phyloP scores from a whole-genome alignment of 2,113 vertebrate genomes.

The Apodemus speciosus region DNA sequence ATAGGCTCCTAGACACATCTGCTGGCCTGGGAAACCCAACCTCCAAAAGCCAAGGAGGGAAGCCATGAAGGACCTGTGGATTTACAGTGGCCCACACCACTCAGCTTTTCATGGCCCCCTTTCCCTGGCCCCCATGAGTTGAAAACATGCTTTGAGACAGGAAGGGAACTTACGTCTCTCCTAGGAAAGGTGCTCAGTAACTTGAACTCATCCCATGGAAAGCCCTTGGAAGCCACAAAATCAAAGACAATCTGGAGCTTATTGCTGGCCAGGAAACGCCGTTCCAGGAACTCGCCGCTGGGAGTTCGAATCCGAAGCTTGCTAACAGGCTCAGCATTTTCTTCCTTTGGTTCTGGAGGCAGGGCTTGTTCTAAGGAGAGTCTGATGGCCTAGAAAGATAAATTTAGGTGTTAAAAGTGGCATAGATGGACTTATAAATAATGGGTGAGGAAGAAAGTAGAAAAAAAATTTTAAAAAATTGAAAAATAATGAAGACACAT shows the following conservation, averaged over 20 bases:
- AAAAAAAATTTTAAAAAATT: background rate
- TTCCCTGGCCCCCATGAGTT: background rate
- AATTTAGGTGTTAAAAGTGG: conserved; percentile 42
- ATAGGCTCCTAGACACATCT: background rate
- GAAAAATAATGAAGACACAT: background rate
- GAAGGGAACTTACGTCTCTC: conserved; percentile 92
- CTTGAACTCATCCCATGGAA: conserved; percentile 97
- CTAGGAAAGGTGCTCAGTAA: conserved; percentile 99
- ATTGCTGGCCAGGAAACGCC: conserved; percentile 96
- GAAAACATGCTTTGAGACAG: background rate
- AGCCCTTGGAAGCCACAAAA: conserved; percentile 99
- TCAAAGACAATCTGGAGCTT: conserved; percentile 98
- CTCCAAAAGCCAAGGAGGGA: conserved; percentile 16
- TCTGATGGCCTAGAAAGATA: conserved; percentile 92
- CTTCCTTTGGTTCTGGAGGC: conserved; percentile 94
- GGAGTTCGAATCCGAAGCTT: conserved; percentile 97
- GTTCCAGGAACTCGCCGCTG: conserved; percentile 96
- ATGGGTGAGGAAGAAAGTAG: background rate
- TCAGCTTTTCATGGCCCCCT: background rate
- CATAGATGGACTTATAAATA: background rate
- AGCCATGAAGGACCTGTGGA: background rate
- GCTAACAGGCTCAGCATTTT: conserved; percentile 93
- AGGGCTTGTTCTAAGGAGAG: conserved; percentile 96
- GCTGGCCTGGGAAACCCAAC: background rate
- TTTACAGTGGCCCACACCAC: background rate